Base-by-base conservation (phyloP, 2,113 vertebrate species). In the Chionis minor region DNA sequence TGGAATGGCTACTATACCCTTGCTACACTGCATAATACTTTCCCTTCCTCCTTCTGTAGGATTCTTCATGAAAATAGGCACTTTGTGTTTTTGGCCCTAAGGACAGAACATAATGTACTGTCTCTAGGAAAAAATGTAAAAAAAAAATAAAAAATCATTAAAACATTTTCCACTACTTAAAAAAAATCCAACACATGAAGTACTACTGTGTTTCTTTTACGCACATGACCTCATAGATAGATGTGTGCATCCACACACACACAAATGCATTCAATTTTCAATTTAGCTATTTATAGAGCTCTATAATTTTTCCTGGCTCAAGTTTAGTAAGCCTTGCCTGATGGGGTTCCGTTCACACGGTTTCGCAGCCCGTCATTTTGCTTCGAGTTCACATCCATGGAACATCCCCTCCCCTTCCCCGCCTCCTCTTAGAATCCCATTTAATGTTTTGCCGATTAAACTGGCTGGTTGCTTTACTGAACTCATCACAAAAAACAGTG, bases 1-100 rank as follows among this genome's bases (percentile, higher is more conserved):
- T 96, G 97, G 96, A 98, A 98, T 97, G 96, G 96, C 97, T 91
- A 97, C 97, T 95, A 93, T 97, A 97, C 93, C 95, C 94, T 88
- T 85, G 94, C 70, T 92, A 92, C 81, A 54, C 94, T 94, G 89
- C 94, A 94, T 88, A 97, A 97, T 94, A 95, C 96, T 97, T 96
- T 93, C 91, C 96, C 94, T 97, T 98, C 95, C 92, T 93, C 92
- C 96, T 97, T 96, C 94, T 95, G 88, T 95, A 95, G 72, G 92
- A 95, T 93, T 97, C 86, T 89, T 96, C 91, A 90, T 95, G 94
- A 98, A 98, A 96, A 96, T 63, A 96, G 86, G 90, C 94, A 93
- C 94, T 96, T 92, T 94, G 90, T 94, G 62, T 70, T 92, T 95
- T 87, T 95, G 90, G 94, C 95, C 90, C 83, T 87, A 81, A 95